Conservation (phyloP, 2,797 vertebrate species). For the Acropternis orthonyx region DNA sequence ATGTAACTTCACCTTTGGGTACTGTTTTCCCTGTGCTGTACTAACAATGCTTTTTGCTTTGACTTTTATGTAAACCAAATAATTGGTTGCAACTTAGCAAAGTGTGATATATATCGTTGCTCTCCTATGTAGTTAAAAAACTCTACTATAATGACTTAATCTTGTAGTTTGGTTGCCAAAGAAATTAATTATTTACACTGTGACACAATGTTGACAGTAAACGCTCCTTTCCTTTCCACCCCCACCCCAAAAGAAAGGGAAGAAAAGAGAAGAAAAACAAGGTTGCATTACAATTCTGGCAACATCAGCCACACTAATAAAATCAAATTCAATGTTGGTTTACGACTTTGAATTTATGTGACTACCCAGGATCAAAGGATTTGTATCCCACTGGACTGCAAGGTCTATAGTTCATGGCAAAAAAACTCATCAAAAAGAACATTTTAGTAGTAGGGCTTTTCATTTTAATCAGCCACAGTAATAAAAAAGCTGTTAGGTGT, state of each 20-base stretch:
- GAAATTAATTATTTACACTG: slow-evolving; percentile 50
- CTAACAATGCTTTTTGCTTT: background rate
- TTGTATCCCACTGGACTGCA: slow-evolving; percentile 76
- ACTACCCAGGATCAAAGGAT: slow-evolving; percentile 81
- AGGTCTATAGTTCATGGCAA: slow-evolving; percentile 80
- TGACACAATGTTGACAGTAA: slow-evolving; percentile 56
- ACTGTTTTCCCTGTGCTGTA: background rate
- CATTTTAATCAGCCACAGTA: slow-evolving; percentile 81
- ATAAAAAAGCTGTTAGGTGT: slow-evolving; percentile 83
- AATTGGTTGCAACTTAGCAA: background rate
- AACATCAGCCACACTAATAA: slow-evolving; percentile 79
- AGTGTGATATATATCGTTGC: background rate
- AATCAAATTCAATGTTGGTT: slow-evolving; percentile 80
- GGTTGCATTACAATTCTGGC: slow-evolving; percentile 77
- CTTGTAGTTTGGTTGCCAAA: slow-evolving; percentile 29
- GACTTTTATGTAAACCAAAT: background rate
- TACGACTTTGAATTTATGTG: slow-evolving; percentile 82
- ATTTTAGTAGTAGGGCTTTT: slow-evolving; percentile 78
- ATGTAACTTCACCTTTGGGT: background rate
- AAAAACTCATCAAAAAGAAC: slow-evolving; percentile 81
- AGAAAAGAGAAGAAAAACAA: slow-evolving; percentile 67
- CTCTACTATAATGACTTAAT: slow-evolving; percentile 18
- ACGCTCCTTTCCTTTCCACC: slow-evolving; percentile 9
- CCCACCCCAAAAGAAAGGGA: slow-evolving; percentile 13
- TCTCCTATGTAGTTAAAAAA: background rate